phyloP scores from a whole-genome alignment of 2,888 invertebrate species.

The Argyresthia goedartella region DNA sequence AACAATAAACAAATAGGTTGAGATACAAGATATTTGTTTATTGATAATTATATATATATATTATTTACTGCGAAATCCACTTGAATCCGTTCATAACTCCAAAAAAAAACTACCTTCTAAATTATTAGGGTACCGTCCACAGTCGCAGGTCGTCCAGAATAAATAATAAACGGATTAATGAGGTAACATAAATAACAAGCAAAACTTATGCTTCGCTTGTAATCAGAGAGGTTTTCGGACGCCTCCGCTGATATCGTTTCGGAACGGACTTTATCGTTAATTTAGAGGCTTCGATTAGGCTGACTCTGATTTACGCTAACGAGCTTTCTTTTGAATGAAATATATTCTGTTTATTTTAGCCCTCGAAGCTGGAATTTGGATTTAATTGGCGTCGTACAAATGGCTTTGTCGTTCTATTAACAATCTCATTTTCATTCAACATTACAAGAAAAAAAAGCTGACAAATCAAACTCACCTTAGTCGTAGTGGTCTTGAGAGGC shows the following conservation, averaged over 20 bases:
- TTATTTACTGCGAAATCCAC: no score
- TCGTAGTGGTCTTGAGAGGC: constrained; percentile 80
- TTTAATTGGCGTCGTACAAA: constrained; percentile 3
- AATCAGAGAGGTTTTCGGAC: constrained; percentile 54
- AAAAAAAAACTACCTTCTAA: constrained; percentile 1
- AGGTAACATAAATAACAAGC: constrained; percentile 38
- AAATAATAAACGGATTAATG: constrained; percentile 17
- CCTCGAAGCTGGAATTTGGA: not conserved
- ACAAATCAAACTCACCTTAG: constrained; percentile 77
- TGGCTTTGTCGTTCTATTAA: not conserved
- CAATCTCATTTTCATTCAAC: not conserved
- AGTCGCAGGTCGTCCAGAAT: constrained; percentile 2
- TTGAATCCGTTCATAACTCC: not conserved
- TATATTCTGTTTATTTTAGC: constrained; percentile 27
- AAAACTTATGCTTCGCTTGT: constrained; percentile 48
- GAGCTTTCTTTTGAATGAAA: constrained; percentile 51
- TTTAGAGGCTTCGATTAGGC: constrained; percentile 65
- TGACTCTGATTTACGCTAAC: constrained; percentile 56
- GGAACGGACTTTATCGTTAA: constrained; percentile 62
- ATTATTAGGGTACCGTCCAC: constrained; percentile 1
- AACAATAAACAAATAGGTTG: no score
- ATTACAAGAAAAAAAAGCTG: not conserved
- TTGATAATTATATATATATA: no score
- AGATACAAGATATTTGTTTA: no score
- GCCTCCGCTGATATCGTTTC: constrained; percentile 52